Evolutionary conservation across 2,113 vertebrate genomes (phyloP).

Genomic region (Pardalotus punctatus): DNA sequence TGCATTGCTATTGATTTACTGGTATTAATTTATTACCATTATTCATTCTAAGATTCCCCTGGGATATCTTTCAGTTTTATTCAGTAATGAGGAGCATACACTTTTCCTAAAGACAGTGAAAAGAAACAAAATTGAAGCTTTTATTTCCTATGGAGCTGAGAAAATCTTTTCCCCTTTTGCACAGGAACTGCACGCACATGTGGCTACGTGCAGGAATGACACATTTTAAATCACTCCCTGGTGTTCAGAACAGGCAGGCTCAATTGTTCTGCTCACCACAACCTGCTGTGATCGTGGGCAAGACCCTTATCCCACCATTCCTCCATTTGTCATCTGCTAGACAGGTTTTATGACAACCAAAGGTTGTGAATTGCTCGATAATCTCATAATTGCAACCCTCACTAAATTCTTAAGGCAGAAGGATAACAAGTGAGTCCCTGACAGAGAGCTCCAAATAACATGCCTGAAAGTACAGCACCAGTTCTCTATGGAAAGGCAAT

Average conservation of each 20-base stretch:
- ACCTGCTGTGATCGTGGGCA: background rate
- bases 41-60: background rate
- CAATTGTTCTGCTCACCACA: background rate
- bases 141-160: background rate
- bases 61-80: background rate
- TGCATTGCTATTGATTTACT: background rate
- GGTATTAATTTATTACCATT: background rate
- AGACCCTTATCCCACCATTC: background rate
- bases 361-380: background rate
- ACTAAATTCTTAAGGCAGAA: background rate
- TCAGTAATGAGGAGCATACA: background rate
- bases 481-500: background rate
- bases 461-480: background rate
- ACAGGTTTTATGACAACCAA: background rate
- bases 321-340: background rate
- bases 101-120: background rate
- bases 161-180: background rate
- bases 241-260: background rate
- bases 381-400: background rate
- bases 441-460: background rate
- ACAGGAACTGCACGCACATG: fast-evolving
- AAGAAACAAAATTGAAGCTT: background rate
- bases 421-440: background rate
- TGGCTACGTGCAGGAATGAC: fast-evolving
- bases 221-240: background rate